Conservation (phyloP, 2,113 vertebrate genomes). For the Leptobrachium ailaonicum region DNA sequence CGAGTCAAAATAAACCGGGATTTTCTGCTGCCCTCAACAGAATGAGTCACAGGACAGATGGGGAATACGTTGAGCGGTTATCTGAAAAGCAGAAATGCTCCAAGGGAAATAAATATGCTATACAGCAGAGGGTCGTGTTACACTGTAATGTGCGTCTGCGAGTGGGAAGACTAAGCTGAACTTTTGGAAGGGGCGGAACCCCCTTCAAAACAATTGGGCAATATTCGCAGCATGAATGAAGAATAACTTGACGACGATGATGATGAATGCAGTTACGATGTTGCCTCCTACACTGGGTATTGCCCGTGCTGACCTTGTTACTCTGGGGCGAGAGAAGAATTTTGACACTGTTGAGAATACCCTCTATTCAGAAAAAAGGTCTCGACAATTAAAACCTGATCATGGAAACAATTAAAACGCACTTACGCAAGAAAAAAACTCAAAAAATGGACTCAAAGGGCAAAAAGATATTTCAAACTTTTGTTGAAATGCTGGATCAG, state of each 20-base stretch:
- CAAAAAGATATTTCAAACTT: no score
- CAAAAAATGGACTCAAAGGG: no score
- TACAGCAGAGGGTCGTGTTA: background rate
- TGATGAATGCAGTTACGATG: constrained; percentile 28
- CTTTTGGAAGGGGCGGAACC: background rate
- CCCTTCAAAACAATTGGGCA: background rate
- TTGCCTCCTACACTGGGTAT: constrained; percentile 14
- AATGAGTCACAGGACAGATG: background rate
- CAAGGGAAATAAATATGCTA: constrained; percentile 2
- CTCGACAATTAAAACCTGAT: background rate
- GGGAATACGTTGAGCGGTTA: background rate
- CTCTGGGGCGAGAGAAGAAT: background rate
- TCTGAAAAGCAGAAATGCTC: background rate
- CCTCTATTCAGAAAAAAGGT: constrained; percentile 24
- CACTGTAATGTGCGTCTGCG: background rate
- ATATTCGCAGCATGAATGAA: constrained; percentile 6
- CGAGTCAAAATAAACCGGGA: background rate
- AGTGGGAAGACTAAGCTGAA: constrained; percentile 15
- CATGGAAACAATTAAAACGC: no score
- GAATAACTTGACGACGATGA: constrained; percentile 9
- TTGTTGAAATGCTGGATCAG: no score
- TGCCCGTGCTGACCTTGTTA: constrained; percentile 10
- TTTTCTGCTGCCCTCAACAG: background rate
- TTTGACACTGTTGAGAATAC: constrained; percentile 9
- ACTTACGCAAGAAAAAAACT: no score